A percentile compares a stretch with the other conserved stretches of the same genome.
phyloP scores from a whole-genome alignment of 2,888 invertebrate genomes.

The Thecophora atra region DNA sequence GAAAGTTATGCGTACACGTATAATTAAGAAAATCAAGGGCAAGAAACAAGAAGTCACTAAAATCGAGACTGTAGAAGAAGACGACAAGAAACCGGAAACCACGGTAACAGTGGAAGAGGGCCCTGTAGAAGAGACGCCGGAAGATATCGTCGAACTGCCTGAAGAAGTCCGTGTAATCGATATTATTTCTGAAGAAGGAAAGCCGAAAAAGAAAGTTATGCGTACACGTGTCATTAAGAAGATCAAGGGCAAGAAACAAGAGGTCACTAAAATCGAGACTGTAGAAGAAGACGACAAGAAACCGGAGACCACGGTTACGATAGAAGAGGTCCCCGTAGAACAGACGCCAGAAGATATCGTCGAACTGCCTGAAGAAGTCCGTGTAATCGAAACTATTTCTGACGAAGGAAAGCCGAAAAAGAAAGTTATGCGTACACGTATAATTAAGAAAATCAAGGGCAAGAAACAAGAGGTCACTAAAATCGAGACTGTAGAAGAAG shows the following conservation, averaged over 20 bases:
- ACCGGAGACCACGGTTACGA: conserved; percentile 2
- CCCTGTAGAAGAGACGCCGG: background rate
- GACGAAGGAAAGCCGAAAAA: conserved; percentile 10
- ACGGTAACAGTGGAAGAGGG: conserved; percentile 4
- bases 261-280: conserved; percentile 10
- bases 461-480: conserved; percentile 5
- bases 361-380: conserved; percentile 9
- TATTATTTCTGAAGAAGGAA: conserved; percentile 1
- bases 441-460: conserved; percentile 12
- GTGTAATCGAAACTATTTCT: conserved; percentile 4
- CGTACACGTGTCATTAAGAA: conserved; percentile 16
- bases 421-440: background rate
- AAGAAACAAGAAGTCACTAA: conserved; percentile 6
- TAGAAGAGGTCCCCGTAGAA: background rate
- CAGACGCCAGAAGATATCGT: background rate
- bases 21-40: conserved; percentile 8
- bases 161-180: conserved; percentile 11
- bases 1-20: background rate
- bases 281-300: conserved; percentile 18
- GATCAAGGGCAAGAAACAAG: conserved; percentile 6
- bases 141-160: background rate
- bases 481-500: conserved; percentile 13
- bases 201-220: background rate
- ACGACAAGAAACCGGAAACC: conserved; percentile 9
- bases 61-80: conserved; percentile 15